These are phyloP conservation scores for Esox lucius DNA, from an alignment of 2,797 vertebrate species.

Conservation along the genomic window DNA sequence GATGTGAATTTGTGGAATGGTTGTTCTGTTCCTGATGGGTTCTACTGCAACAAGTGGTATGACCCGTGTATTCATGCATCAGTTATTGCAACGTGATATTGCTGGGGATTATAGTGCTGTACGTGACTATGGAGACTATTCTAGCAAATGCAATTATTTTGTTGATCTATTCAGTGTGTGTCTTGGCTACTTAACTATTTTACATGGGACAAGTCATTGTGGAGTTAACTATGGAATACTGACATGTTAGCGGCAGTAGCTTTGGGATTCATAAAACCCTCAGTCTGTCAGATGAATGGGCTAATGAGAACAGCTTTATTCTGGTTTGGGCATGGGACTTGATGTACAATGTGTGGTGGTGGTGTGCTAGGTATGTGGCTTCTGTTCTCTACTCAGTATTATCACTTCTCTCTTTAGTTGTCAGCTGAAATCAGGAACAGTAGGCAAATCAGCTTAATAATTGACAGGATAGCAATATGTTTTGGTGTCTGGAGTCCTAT, in stretches of 20 bases:
- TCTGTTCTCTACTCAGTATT: neutral
- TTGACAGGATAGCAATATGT: neutral
- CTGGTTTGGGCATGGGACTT: neutral
- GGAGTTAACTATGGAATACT: neutral
- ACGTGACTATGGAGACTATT: neutral
- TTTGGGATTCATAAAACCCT: constrained; percentile 1
- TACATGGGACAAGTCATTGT: constrained; percentile 5
- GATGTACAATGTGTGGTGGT: too few species aligned
- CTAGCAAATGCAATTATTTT: neutral
- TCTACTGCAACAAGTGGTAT: neutral
- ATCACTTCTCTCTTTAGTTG: neutral
- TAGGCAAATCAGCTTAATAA: neutral
- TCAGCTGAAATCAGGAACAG: neutral
- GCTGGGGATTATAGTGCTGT: neutral
- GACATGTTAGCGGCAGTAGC: neutral
- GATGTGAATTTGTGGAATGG: neutral
- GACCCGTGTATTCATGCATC: neutral
- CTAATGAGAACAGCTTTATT: constrained; percentile 6
- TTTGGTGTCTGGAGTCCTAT: neutral
- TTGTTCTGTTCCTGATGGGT: neutral
- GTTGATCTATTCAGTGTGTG: neutral
- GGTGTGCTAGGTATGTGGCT: neutral
- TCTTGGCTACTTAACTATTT: constrained; percentile 7
- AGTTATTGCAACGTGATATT: neutral
- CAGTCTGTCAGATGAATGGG: constrained; percentile 13